Percentiles rank a stretch among this genome's conserved stretches.
phyloP scores from a whole-genome alignment of 2,797 vertebrate genomes.

The Parauchenoglanis ngamensis region DNA sequence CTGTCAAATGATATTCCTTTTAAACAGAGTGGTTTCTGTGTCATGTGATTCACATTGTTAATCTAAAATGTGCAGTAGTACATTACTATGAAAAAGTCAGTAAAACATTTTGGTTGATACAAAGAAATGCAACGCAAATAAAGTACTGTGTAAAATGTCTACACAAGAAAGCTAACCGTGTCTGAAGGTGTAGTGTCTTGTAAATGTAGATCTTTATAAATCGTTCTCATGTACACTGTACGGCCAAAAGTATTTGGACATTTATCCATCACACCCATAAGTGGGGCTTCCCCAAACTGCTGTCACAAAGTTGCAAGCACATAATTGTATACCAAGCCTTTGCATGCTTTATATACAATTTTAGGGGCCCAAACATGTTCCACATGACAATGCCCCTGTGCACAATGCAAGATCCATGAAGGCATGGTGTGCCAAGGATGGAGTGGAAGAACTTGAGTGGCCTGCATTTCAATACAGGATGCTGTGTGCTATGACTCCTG shows the following conservation, averaged over 20 bases:
- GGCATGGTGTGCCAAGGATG: too few relatives aligned
- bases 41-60: background rate
- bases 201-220: background rate
- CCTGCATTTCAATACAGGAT: background rate
- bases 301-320: background rate
- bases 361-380: background rate
- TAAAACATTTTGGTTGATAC: too few relatives aligned
- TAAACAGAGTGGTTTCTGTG: background rate
- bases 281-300: background rate
- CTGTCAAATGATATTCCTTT: background rate
- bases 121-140: too few relatives aligned
- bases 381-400: too few relatives aligned
- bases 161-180: background rate
- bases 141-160: too few relatives aligned
- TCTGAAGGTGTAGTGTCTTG: background rate
- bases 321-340: background rate
- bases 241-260: background rate
- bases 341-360: background rate
- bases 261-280: background rate
- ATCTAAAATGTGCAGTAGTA: too few relatives aligned
- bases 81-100: too few relatives aligned
- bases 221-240: background rate
- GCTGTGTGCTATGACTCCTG: background rate
- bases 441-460: too few relatives aligned
- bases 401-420: too few relatives aligned